Evolutionary conservation across 2,113 vertebrate species (phyloP).

Genomic region (Castor canadensis): DNA sequence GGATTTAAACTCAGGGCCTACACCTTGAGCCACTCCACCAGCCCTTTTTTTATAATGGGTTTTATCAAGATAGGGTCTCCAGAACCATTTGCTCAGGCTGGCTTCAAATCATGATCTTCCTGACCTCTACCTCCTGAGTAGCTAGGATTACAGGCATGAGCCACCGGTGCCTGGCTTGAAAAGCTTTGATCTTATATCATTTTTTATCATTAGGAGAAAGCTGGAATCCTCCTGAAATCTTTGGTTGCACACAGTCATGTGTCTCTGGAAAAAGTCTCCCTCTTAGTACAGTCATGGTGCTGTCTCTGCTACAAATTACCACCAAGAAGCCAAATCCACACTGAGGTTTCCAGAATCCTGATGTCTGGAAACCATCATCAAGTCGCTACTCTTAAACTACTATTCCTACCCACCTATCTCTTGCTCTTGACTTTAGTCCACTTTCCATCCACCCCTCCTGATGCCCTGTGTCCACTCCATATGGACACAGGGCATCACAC

Average conservation of each 20-base stretch:
- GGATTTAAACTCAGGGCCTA: too few relatives aligned
- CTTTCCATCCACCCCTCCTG: not conserved
- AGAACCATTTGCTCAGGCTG: too few relatives aligned
- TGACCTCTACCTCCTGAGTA: too few relatives aligned
- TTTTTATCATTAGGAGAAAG: not conserved
- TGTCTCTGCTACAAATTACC: not conserved
- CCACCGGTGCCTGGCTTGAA: too few relatives aligned
- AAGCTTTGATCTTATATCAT: not conserved
- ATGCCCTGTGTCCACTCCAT: not conserved
- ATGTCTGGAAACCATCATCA: not conserved
- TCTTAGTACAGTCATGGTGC: not conserved
- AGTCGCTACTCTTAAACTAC: not conserved
- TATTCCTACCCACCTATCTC: not conserved
- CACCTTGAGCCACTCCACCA: too few relatives aligned
- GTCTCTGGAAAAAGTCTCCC: not conserved
- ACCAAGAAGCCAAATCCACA: not conserved
- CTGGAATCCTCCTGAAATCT: not conserved
- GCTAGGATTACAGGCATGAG: too few relatives aligned
- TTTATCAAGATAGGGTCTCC: too few relatives aligned
- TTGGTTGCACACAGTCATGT: not conserved
- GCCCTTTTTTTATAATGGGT: too few relatives aligned
- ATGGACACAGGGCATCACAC: too few relatives aligned
- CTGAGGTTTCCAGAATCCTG: not conserved
- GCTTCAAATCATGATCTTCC: too few relatives aligned
- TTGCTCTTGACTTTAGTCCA: not conserved